Conservation (phyloP, 2,888 invertebrate genomes). For the Tipula unca region DNA sequence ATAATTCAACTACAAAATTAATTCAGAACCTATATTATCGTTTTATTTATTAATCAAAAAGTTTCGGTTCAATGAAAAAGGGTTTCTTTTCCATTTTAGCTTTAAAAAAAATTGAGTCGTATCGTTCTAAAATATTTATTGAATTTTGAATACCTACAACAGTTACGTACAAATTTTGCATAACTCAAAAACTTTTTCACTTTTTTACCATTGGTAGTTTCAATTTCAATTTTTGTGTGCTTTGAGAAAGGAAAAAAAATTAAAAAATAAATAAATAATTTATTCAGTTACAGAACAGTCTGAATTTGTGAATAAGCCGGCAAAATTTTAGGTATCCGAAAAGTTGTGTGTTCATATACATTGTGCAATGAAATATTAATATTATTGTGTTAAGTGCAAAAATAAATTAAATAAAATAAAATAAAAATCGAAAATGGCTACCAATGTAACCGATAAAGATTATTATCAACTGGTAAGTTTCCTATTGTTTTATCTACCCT, state of each 20-base stretch:
- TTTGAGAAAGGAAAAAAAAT: too few relatives aligned
- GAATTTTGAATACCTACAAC: conserved; percentile 2
- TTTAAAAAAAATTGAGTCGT: not conserved
- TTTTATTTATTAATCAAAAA: not conserved
- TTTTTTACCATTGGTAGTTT: not conserved
- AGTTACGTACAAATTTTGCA: not conserved
- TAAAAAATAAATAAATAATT: not conserved
- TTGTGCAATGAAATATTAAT: not conserved
- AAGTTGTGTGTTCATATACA: not conserved
- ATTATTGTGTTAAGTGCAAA: not conserved
- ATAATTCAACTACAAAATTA: not conserved
- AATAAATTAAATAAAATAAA: not conserved
- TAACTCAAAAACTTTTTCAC: not conserved
- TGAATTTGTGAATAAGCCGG: not conserved
- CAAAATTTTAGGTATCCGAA: not conserved
- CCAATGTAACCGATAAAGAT: conserved; percentile 25
- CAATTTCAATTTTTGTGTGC: conserved; percentile 1
- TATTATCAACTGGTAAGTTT: conserved; percentile 27
- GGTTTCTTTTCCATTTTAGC: not conserved
- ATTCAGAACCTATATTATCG: not conserved
- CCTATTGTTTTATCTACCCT: not conserved
- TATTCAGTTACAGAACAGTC: not conserved
- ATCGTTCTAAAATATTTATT: not conserved
- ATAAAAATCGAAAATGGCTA: not conserved
- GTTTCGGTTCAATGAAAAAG: not conserved